Base-by-base conservation (phyloP, 2,797 vertebrate species). In the Eulemur coronatus region DNA sequence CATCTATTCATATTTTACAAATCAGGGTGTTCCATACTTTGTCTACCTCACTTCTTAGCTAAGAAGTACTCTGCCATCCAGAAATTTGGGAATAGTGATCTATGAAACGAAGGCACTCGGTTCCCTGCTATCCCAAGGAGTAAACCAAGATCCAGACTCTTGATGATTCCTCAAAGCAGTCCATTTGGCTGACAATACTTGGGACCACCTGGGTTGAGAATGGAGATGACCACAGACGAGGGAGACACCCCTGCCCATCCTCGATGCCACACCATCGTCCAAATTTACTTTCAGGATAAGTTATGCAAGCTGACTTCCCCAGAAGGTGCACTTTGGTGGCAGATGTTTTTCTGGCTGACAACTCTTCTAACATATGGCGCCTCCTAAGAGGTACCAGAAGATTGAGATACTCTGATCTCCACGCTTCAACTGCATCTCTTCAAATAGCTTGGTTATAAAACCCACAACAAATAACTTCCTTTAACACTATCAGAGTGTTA, bases 391-490 rank as follows among this genome's bases (percentile, higher is more conserved):
- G 70, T 75, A 57, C 48, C 89, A 91, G 89, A 50, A 81, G 92
- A 89, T 7, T 46, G 85, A 80, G 76, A 79, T 24, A 78, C 38
- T 79, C 89, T 38, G 17, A 88, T 84, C 67, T 52, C 67, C 2
- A 2, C 12, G 35, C 80, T 90, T 87, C 28, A 17, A 46, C 70
- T 92, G 85, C 57, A 41, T 76, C 84, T 92, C 89, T 93, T 30
- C 48, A 85, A 86, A 94, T 91, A 96, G 72, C 89, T 86, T 73
- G 48, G 63, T 82, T 95, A 93, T 41, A 91, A 88, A 96, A 91
- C 28, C 46, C 76, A 90, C 50, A 91, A 59, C 92, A 91, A 93
- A 79, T 63, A 76, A 91, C 86, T 91, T 95, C 95, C 92, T 93
- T 78, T 84, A 73, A 79, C 86, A 82, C 91, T 46, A 18, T 41